Evolutionary conservation across 2,797 vertebrate species (phyloP), one percentile per base, ranked within the genome.

Genomic region (Eulemur mongoz): DNA sequence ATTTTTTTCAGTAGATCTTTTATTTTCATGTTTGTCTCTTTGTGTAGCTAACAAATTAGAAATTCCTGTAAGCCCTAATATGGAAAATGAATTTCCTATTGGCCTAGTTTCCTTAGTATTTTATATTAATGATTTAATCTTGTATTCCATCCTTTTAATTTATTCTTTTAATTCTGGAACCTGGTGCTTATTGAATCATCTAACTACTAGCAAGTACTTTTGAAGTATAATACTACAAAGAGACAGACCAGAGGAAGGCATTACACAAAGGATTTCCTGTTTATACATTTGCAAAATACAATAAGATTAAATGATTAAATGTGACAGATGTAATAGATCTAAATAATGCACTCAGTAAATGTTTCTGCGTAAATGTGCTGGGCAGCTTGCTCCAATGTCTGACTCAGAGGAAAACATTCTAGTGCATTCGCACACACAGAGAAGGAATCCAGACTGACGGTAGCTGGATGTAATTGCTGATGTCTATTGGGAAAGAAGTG

Each of bases 221-320:
- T 52, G 57, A 92, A 95, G 40, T 86, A 25, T 52, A 25, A 57
- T 22, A 50, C 54, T n/a, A 48, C n/a, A 72, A 59, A 80, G 52
- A 91, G 73, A 78, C 59, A 61, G 63, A 57, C 23, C 1, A 83
- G 72, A 75, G 43, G 22, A 91, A 65, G 6, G 59, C 45, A 43
- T 89, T 48, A 50, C 65, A 91, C 81, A 84, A 52, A 43, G 22
- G 30, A 59, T 83, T 86, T 86, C 81, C 89, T 95, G 69, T 87
- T 79, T 78, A 67, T 32, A 80, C 38, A 48, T 89, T 82, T 67
- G 25, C 52, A 52, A 81, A 85, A 67, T 75, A 50, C 12, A 25
- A 75, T 85, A 70, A 59, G 22, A 76, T 76, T 65, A 88, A 93
- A 63, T 89, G 61, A 93, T 70, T 76, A 72, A 81, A 78, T 32